These are phyloP conservation scores for Pachycephus smyrnensis DNA, from an alignment of 2,888 invertebrate genomes.

Conservation along the genomic window DNA sequence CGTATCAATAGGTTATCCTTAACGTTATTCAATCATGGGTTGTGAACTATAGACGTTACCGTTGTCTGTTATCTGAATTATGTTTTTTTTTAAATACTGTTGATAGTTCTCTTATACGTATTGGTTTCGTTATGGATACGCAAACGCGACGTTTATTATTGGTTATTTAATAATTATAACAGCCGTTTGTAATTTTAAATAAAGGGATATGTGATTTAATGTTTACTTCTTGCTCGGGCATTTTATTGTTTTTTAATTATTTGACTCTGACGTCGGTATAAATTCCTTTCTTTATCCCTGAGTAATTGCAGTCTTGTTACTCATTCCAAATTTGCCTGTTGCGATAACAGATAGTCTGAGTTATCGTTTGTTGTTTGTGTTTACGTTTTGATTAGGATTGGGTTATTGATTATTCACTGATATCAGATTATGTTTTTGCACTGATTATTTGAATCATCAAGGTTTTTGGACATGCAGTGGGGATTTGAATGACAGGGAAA, in stretches of 20 bases:
- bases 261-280: background rate
- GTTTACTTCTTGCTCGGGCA: background rate
- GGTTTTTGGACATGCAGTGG: background rate
- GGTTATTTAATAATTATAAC: constrained; percentile 21
- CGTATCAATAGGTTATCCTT: constrained; percentile 31
- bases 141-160: constrained; percentile 8
- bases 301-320: background rate
- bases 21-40: constrained; percentile 45
- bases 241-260: background rate
- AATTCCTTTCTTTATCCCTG: background rate
- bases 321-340: background rate
- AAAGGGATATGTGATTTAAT: constrained; percentile 35
- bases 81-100: constrained; percentile 32
- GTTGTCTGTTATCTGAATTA: constrained; percentile 36
- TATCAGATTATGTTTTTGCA: background rate
- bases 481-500: background rate
- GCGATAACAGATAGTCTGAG: background rate
- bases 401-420: too few relatives aligned
- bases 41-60: constrained; percentile 48
- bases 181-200: constrained; percentile 35
- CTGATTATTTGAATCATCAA: background rate
- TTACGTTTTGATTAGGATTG: background rate
- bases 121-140: constrained; percentile 37
- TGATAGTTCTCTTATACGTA: constrained; percentile 40
- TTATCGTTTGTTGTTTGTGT: background rate